These are phyloP conservation scores for Anarrhichthys ocellatus DNA, from an alignment of 2,113 vertebrate genomes.

Conservation along the genomic window DNA sequence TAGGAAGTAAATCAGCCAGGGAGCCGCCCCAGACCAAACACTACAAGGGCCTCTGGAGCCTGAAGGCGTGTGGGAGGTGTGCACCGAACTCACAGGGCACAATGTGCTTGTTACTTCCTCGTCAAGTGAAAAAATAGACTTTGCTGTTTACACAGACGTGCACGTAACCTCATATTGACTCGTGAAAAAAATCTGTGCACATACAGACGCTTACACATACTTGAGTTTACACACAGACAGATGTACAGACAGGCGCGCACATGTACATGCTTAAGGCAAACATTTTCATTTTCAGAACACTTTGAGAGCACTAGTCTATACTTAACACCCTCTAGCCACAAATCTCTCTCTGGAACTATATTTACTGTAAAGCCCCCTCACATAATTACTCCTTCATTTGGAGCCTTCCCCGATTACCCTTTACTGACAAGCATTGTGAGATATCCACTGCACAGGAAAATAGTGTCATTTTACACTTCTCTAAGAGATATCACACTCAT, in stretches of 20 bases:
- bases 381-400: constrained; percentile 37
- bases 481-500: constrained; percentile 46
- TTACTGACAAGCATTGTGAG: background rate
- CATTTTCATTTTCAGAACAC: constrained; percentile 14
- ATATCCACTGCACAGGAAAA: constrained; percentile 14
- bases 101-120: constrained; percentile 60
- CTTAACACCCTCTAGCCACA: constrained; percentile 29
- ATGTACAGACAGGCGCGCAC: constrained; percentile 23
- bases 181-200: constrained; percentile 24
- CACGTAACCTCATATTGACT: constrained; percentile 47
- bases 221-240: constrained; percentile 31
- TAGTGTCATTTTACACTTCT: constrained; percentile 45
- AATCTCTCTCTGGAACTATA: constrained; percentile 30
- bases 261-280: background rate
- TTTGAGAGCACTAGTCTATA: constrained; percentile 24
- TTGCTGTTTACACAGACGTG: constrained; percentile 55
- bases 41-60: constrained; percentile 69
- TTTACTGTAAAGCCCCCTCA: constrained; percentile 33
- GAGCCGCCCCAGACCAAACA: constrained; percentile 75
- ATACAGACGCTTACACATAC: constrained; percentile 26
- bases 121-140: constrained; percentile 73
- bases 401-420: constrained; percentile 4
- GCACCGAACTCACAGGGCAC: constrained; percentile 58
- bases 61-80: constrained; percentile 70
- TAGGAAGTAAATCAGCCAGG: constrained; percentile 77